Conservation (phyloP, 2,888 invertebrate genomes). For the Leptopilina syphax region DNA sequence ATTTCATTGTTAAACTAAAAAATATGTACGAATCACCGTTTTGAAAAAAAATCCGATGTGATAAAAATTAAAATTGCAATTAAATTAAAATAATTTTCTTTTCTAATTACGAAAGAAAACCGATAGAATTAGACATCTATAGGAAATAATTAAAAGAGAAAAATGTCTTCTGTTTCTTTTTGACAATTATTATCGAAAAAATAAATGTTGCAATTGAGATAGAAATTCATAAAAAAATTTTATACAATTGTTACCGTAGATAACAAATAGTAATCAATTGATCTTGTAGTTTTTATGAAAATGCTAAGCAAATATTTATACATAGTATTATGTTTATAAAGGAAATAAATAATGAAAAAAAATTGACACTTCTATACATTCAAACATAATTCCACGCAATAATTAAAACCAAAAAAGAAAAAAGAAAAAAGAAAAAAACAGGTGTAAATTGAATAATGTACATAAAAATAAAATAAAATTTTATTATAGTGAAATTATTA, state of each 20-base stretch:
- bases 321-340: not conserved
- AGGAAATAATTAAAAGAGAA: not conserved
- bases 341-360: not conserved
- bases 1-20: constrained; percentile 5
- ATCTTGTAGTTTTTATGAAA: not conserved
- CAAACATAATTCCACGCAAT: no score
- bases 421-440: not conserved
- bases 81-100: not conserved
- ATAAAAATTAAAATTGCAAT: constrained; percentile 19
- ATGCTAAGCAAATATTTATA: not conserved
- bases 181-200: not conserved
- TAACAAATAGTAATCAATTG: not conserved
- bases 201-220: constrained; percentile 18
- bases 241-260: constrained; percentile 17
- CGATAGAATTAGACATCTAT: not conserved
- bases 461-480: not conserved
- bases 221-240: constrained; percentile 11
- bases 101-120: no score
- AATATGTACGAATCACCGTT: not conserved
- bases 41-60: constrained; percentile 6
- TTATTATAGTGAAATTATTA: not conserved
- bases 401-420: no score
- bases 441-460: constrained; percentile 11
- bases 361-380: not conserved
- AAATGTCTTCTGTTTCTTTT: not conserved